Evolutionary conservation across 2,113 vertebrate species (phyloP).

Genomic region (Brachypteracias leptosomus): DNA sequence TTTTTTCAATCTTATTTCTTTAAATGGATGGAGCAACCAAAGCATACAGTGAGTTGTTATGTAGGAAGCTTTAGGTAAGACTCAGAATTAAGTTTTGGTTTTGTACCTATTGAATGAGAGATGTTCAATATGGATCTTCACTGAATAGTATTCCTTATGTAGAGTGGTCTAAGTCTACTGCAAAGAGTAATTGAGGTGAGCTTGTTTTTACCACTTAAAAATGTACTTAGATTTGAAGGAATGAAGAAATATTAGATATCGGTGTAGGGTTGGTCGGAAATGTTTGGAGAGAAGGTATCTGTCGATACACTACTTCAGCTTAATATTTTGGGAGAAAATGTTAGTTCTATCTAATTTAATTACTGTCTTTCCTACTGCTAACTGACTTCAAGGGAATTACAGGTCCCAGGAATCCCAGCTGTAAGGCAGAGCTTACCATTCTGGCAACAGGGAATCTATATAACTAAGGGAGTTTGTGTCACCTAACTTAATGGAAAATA

Average conservation of each 20-base stretch:
- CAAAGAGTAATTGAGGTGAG: not conserved
- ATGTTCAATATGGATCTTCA: not conserved
- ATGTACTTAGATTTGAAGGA: not conserved
- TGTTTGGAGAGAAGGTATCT: not conserved
- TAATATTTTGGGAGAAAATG: not conserved
- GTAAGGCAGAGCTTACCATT: not conserved
- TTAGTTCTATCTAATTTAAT: not conserved
- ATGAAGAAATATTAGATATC: not conserved
- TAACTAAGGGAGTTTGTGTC: not conserved
- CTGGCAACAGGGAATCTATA: not conserved
- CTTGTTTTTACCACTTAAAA: not conserved
- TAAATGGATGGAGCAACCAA: not conserved
- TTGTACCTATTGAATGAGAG: not conserved
- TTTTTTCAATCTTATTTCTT: not conserved
- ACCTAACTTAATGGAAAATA: not conserved
- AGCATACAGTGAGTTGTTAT: not conserved
- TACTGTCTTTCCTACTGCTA: not conserved
- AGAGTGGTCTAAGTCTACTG: not conserved
- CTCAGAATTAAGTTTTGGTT: not conserved
- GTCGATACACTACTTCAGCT: not conserved
- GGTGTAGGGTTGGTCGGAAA: not conserved
- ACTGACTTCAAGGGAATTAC: not conserved
- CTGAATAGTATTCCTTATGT: not conserved
- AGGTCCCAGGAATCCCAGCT: not conserved
- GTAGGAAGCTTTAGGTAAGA: not conserved